Percentiles rank a stretch among this genome's conserved stretches.
Conservation (phyloP, 2,888 invertebrate genomes). For the Erebia aethiops region DNA sequence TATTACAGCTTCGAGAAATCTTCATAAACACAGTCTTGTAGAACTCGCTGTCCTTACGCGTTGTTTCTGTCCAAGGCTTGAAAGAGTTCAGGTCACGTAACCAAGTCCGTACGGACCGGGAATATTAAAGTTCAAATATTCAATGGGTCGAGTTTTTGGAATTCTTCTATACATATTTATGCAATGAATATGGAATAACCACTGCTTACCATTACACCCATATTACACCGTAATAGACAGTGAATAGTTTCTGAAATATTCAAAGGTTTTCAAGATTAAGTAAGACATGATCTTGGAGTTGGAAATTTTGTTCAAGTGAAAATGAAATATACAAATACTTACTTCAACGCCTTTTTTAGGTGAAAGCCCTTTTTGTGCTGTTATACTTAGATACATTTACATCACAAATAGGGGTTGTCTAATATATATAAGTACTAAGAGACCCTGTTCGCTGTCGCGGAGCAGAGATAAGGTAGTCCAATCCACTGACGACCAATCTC, state of each 20-base stretch:
- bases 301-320: not conserved
- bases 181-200: constrained; percentile 50
- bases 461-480: too few relatives aligned
- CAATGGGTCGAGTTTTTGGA: constrained; percentile 70
- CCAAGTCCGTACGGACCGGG: constrained; percentile 60
- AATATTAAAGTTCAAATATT: constrained; percentile 72
- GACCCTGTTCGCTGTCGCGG: too few relatives aligned
- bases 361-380: not conserved
- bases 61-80: not conserved
- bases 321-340: too few relatives aligned
- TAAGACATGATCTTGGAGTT: not conserved
- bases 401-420: too few relatives aligned
- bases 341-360: not conserved
- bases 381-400: too few relatives aligned
- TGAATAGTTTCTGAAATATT: constrained; percentile 16
- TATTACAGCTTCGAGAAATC: not conserved
- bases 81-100: constrained; percentile 79
- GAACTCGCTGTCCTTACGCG: constrained; percentile 34
- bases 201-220: constrained; percentile 38
- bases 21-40: not conserved
- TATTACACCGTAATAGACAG: constrained; percentile 1
- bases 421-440: too few relatives aligned
- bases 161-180: constrained; percentile 58
- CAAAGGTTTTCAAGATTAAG: constrained; percentile 10
- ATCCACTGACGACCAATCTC: too few relatives aligned